phyloP scores from a whole-genome alignment of 64 coral and sea anemone species.

The Anthopleura sola region DNA sequence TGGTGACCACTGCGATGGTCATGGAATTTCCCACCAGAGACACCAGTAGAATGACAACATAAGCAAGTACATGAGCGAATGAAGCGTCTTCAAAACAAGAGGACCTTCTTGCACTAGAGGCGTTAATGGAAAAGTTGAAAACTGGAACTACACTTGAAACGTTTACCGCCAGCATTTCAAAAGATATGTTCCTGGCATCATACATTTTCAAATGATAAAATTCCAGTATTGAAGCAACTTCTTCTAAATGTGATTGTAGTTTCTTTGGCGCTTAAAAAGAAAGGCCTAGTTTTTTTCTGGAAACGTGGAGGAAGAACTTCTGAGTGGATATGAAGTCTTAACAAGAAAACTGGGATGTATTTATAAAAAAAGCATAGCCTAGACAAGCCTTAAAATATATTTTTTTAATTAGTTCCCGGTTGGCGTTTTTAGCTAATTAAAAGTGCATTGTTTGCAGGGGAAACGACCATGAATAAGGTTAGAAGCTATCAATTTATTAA shows the following conservation, averaged over 20 bases:
- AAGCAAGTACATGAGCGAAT: background rate
- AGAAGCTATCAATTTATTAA: no score
- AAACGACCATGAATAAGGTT: no score
- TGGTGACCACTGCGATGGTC: background rate
- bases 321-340: no score
- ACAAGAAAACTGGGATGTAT: no score
- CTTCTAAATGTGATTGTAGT: background rate
- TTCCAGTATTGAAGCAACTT: background rate
- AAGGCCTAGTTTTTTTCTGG: no score
- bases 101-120: background rate
- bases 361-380: no score
- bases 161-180: background rate
- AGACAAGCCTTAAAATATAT: no score
- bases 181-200: background rate
- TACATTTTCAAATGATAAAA: background rate
- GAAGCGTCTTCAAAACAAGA: background rate
- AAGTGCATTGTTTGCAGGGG: no score
- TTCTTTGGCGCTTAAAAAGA: background rate
- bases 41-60: background rate
- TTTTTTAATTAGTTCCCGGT: no score
- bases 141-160: background rate
- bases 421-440: no score
- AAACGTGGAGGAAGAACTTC: no score
- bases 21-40: slow-evolving; percentile 6
- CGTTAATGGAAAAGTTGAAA: background rate